Evolutionary conservation across 2,888 invertebrate genomes (phyloP).

Genomic region (Harpalus rufipes): DNA sequence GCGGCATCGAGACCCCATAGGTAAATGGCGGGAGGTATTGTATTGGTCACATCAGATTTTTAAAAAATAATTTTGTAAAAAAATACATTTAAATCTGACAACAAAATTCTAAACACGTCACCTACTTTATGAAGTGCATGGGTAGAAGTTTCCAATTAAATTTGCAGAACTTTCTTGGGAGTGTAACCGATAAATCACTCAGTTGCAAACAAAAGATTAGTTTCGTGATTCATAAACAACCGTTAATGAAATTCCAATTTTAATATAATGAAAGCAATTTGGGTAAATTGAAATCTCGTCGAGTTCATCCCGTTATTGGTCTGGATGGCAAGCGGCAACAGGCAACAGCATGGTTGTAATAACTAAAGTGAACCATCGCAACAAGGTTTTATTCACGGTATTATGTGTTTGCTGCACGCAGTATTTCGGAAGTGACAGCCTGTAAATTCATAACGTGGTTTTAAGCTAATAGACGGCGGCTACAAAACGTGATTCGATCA

Average conservation of each 20-base stretch:
- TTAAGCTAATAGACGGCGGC: slow-evolving; percentile 42
- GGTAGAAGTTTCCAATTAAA: too few relatives aligned
- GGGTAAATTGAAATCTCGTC: slow-evolving; percentile 60
- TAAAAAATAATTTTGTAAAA: too few relatives aligned
- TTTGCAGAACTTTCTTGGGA: background rate
- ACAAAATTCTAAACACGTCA: background rate
- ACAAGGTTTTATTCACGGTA: slow-evolving; percentile 42
- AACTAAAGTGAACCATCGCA: slow-evolving; percentile 23
- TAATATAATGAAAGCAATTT: slow-evolving; percentile 63
- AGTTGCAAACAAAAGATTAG: slow-evolving; percentile 33
- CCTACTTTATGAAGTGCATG: background rate
- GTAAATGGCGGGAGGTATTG: too few relatives aligned
- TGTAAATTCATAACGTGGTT: slow-evolving; percentile 63
- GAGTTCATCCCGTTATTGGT: slow-evolving; percentile 59
- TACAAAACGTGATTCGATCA: slow-evolving; percentile 17
- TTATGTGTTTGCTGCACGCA: slow-evolving; percentile 60
- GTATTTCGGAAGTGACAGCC: slow-evolving; percentile 62
- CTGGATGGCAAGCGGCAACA: background rate
- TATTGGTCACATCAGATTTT: too few relatives aligned
- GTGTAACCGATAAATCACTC: slow-evolving; percentile 35
- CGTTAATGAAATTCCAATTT: slow-evolving; percentile 63
- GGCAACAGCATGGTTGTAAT: slow-evolving; percentile 6
- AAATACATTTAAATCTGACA: too few relatives aligned
- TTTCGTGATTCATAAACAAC: slow-evolving; percentile 53
- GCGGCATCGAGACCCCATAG: too few relatives aligned